Base-by-base conservation (phyloP, 2,797 vertebrate species). In the Sphenodon punctatus region DNA sequence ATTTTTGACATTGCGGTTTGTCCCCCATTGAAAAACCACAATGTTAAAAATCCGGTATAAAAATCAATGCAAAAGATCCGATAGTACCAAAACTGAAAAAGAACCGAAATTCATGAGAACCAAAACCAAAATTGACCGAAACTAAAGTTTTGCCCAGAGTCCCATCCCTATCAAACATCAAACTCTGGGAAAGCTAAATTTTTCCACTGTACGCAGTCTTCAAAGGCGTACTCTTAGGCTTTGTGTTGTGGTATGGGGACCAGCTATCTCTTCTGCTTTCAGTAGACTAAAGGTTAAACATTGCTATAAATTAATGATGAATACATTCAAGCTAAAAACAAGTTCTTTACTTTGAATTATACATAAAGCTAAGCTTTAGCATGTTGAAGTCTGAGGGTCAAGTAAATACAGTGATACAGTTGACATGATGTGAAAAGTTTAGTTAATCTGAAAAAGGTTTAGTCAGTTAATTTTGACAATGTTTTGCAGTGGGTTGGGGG, bases 261-360 rank as follows among this genome's bases (percentile, higher is more conserved):
- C 19, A 67, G 27, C 32, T 1, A 7, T 56, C 23, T 64, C 25
- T 10, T 19, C 4, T 42, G 42, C 9, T 51, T 71, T 60, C 45
- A 79, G 64, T 55, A 81, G 70, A 81, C 3, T 45, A 71, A 46
- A 61, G 20, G 73, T 81, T 76, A 86, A 90, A 83, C 78, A 34
- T 75, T 59, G 67, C 45, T 86, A 87, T 86, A 77, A 92, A 90
- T 91, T 89, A 89, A 80, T 83, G 65, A 89, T 80, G n/a, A n/a
- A n/a, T 73, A 70, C 36, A 48, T 74, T 59, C 49, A 68, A 86
- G 16, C 41, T 77, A 88, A 85, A 69, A 80, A 41, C n/a, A 69
- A 81, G 23, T 75, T 25, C 38, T 71, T 84, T 75, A 45, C 80
- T 77, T 73, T 90, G 73, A 87, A 67, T 90, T 90, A 82, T 83